Evolutionary conservation across 1,140 invertebrate species (phyloP), one percentile per base, ranked within the genome.

Genomic region (Calephelis nemesis): DNA sequence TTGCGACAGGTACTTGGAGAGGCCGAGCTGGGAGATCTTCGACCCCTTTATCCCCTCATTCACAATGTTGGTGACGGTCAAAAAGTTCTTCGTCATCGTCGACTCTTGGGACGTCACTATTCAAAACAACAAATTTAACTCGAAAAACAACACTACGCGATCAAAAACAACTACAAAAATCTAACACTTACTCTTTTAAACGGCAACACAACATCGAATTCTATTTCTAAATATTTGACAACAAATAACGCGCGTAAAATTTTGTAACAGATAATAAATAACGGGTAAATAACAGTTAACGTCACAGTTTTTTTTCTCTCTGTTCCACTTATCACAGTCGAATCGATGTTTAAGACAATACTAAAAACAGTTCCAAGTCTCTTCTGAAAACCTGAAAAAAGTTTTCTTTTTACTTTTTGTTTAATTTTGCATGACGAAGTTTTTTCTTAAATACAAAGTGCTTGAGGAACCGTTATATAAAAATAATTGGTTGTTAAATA

Each of bases 1-100:
- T 81, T 95, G 94, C 13, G 95, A 95, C 52, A 95, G 93, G 87
- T 95, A 95, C 81, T 94, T 93, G 74, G 94, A 95, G 47, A 95
- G 90, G 63, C 94, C 94, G 76, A 95, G 90, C 86, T 95, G 95
- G 70, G 94, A 93, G 75, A 95, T 95, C 76, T 94, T 94, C 92
- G 94, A 94, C 82, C 95, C 95, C 83, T 95, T 95, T 75, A 95
- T 93, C 68, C 95, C 94, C 83, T 95, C 95, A 81, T 95, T 93
- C 92, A 95, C 94, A 74, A 90, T 94, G 88, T 82, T 91, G 79
- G 93, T 92, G 71, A 93, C 92, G 72, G 93, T 92, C 85, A 93
- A 90, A 79, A 88, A 87, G 73, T 89, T 91, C 87, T 91, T 91
- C 83, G 88, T 91, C 88, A 91, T 91, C 63, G 83, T 85, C 49